A percentile compares a stretch with the other conserved stretches of the same genome.
Conservation (phyloP, 2,797 vertebrate species). For the Pangasius sanitwongsei region DNA sequence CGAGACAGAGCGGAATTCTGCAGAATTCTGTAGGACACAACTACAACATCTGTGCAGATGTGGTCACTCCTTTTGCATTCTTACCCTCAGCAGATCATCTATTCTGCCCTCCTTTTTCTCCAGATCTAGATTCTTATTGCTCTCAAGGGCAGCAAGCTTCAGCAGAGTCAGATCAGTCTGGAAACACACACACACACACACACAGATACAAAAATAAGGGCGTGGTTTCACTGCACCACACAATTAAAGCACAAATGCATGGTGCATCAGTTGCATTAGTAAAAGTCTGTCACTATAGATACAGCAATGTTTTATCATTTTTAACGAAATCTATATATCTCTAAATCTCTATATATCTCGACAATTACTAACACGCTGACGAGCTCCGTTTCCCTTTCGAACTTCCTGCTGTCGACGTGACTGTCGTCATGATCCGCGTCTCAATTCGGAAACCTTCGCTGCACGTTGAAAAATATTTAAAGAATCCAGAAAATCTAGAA, state of each 20-base stretch:
- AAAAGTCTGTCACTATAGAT: background rate
- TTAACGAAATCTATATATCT: no score
- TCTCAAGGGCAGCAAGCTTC: constrained; percentile 97
- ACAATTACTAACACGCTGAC: background rate
- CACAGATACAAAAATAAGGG: background rate
- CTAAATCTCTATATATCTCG: no score
- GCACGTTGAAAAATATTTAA: no score
- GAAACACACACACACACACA: background rate
- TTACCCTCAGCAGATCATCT: constrained; percentile 99
- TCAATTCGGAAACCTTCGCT: no score
- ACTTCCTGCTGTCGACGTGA: no score
- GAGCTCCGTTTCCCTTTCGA: background rate
- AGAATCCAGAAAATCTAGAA: no score
- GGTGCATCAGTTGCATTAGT: background rate
- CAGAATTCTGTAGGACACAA: background rate
- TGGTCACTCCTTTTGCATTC: constrained; percentile 48
- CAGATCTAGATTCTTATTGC: constrained; percentile 98
- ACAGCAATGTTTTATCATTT: no score
- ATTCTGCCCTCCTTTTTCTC: constrained; percentile 99
- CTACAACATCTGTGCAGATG: background rate
- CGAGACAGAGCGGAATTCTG: background rate
- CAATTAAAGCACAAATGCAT: background rate
- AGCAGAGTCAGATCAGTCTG: constrained; percentile 96
- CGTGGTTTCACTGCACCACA: background rate
- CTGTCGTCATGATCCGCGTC: no score